Conservation (phyloP, 2,888 invertebrate species). For the Scotopteryx bipunctaria region DNA sequence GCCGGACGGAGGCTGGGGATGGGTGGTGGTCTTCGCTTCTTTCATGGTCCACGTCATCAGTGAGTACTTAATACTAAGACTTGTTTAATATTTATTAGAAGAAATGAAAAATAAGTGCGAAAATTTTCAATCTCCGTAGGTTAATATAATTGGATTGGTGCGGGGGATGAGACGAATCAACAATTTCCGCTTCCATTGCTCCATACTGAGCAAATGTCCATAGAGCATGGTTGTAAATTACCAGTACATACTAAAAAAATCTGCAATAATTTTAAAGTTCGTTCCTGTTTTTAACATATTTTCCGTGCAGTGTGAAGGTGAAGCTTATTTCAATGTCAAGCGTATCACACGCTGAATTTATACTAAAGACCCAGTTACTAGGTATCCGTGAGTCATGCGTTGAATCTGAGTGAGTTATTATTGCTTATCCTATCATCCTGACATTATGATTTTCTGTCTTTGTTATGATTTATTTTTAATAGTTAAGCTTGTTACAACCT, state of each 20-base stretch:
- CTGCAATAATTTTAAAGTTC: not conserved
- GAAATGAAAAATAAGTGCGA: too few relatives aligned
- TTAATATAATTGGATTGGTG: too few relatives aligned
- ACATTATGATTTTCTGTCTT: too few relatives aligned
- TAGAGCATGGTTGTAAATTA: not conserved
- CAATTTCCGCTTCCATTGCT: not conserved
- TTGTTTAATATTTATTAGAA: too few relatives aligned
- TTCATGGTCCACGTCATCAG: constrained; percentile 98
- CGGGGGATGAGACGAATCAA: not conserved
- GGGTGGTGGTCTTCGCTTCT: constrained; percentile 96
- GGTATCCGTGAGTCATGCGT: too few relatives aligned
- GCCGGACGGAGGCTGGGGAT: constrained; percentile 97
- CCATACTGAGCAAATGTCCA: not conserved
- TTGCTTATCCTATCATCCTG: too few relatives aligned
- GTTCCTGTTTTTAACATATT: not conserved
- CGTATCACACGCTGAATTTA: not conserved
- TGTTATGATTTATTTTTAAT: too few relatives aligned
- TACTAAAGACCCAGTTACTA: not conserved
- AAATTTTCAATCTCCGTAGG: too few relatives aligned
- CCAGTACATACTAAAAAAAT: not conserved
- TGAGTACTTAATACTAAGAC: constrained; percentile 85
- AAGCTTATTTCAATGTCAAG: constrained; percentile 6
- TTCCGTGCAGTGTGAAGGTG: not conserved
- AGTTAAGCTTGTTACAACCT: too few relatives aligned
- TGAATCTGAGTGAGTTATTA: too few relatives aligned